A percentile compares a stretch with the other conserved stretches of the same genome.
These are phyloP conservation scores for Palythoa heliodiscus DNA, from an alignment of 92 coral and sea anemone genomes.

Conservation along the genomic window DNA sequence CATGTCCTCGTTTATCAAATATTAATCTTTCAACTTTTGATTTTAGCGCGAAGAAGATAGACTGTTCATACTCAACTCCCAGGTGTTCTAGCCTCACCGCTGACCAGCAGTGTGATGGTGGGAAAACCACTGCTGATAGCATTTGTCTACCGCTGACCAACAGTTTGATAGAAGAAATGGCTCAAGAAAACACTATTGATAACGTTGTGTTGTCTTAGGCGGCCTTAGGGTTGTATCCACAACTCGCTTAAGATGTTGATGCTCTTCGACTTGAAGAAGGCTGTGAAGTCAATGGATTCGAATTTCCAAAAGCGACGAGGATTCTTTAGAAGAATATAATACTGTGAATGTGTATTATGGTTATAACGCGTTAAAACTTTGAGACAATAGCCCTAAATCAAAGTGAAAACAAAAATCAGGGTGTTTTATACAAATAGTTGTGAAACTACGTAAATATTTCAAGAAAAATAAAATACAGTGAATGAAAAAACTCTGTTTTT, in stretches of 20 bases:
- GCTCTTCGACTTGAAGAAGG: background rate
- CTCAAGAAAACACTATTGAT: background rate
- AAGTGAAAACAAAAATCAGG: background rate
- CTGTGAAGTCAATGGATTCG: background rate
- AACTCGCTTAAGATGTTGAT: background rate
- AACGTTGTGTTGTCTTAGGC: background rate
- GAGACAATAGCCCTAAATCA: background rate
- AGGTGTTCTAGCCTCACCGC: constrained; percentile 68
- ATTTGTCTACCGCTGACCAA: background rate
- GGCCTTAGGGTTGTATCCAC: background rate
- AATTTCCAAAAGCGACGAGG: background rate
- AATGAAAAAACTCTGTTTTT: background rate
- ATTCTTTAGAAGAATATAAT: background rate
- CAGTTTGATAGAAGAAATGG: background rate
- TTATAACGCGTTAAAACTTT: background rate
- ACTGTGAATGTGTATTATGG: background rate
- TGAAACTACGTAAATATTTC: background rate
- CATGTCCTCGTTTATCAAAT: background rate
- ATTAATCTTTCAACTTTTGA: constrained; percentile 15
- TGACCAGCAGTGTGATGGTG: background rate
- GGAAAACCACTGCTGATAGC: background rate
- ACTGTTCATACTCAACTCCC: constrained; percentile 89
- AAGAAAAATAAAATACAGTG: background rate
- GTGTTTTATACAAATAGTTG: background rate
- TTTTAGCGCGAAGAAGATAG: constrained; percentile 92